phyloP scores from a whole-genome alignment of 2,888 invertebrate species.

The Cacoxenus indagator region DNA sequence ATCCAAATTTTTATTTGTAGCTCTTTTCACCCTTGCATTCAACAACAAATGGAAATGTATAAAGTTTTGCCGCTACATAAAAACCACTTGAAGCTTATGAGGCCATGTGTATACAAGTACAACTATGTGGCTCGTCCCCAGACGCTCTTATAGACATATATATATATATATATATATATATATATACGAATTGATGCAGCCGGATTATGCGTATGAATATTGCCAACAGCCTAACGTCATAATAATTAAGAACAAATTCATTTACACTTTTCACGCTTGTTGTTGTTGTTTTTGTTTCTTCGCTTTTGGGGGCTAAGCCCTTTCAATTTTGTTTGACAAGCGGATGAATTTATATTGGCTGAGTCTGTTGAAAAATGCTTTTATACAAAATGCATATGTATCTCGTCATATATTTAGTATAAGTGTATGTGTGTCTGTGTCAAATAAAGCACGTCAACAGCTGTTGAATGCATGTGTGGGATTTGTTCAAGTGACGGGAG shows the following conservation, averaged over 20 bases:
- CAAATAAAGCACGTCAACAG: constrained; percentile 6
- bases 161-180: constrained; percentile 45
- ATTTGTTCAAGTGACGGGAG: constrained; percentile 5
- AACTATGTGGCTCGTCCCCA: constrained; percentile 19
- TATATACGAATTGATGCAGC: constrained; percentile 45
- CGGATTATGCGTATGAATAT: constrained; percentile 39
- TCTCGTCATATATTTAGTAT: not conserved
- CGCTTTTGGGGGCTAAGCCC: constrained; percentile 7
- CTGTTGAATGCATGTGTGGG: constrained; percentile 16
- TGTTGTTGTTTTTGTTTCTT: no score
- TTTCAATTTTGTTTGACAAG: constrained; percentile 17
- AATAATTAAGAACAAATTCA: constrained; percentile 64
- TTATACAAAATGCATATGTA: not conserved
- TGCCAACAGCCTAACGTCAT: constrained; percentile 49
- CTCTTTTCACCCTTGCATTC: constrained; percentile 1
- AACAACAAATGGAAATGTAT: not conserved
- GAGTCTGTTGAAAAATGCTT: constrained; percentile 11
- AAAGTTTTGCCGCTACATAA: constrained; percentile 51
- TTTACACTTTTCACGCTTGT: constrained; percentile 55
- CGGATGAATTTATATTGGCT: constrained; percentile 37
- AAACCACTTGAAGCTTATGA: constrained; percentile 47
- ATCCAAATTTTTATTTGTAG: not conserved
- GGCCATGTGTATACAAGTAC: constrained; percentile 1
- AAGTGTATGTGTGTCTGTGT: not conserved
- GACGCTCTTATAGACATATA: constrained; percentile 28